Evolutionary conservation across 2,113 vertebrate genomes (phyloP), one percentile per base, ranked within the genome.

Genomic region (Erythrocebus patas): DNA sequence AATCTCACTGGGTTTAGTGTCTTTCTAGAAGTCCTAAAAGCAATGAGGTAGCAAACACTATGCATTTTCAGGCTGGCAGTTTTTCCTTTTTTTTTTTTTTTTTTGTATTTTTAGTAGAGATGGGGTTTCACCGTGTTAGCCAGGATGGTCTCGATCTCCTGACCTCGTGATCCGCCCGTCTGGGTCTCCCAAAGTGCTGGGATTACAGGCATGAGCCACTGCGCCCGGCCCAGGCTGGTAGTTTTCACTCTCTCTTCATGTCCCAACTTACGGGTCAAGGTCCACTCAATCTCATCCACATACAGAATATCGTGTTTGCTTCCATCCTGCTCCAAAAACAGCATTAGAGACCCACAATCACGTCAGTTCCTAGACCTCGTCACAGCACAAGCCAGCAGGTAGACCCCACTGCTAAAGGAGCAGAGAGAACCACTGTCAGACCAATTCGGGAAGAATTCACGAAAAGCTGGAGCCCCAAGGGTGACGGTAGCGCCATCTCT

Each of bases 361-460:
- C 0, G 27, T n/a, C 72, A 59, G 4, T 18, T n/a, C 59, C 25
- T 52, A 25, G 40, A 73, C 48, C 1, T 18, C 10, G 27, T 27
- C 66, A 86, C 1, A 55, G 40, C 38, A 89, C 59, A 83, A 59
- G 16, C 43, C 35, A 85, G 55, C 64, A 35, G 25, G 22, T 10
- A 92, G 32, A 27, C 6, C 40, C 81, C 92, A 87, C 4, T 93
- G 61, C 25, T 55, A 4, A 81, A 45, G 45, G 38, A 12, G 16
- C 73, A 75, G 48, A 78, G 30, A 91, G 73, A 86, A 92, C 10
- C 66, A 86, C 82, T 48, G 50, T 72, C 72, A 61, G 64, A 3
- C 64, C 70, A n/a, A 27, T n/a, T 94, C 55, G 76, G 85, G 23
- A 76, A 68, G 14, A 97, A 95, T 86, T 88, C 89, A 92, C 40